Percentiles rank a stretch among this genome's conserved stretches.
These are phyloP conservation scores for Gallinago media DNA, from an alignment of 2,113 vertebrate species.

Conservation along the genomic window DNA sequence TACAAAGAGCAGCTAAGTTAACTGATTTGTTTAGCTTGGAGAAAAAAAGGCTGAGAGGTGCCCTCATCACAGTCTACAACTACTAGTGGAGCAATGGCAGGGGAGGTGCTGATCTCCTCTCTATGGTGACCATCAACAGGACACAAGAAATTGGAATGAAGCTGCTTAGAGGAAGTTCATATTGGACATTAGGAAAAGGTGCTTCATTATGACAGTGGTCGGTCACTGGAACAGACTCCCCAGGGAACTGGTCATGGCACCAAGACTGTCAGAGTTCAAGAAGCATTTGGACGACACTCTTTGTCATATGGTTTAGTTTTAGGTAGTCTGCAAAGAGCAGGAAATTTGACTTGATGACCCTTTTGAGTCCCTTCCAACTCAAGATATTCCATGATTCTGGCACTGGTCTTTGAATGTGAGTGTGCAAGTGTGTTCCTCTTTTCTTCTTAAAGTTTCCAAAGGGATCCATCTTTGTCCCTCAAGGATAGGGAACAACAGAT, in stretches of 20 bases:
- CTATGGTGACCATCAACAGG: neutral
- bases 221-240: neutral
- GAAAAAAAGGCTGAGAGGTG: neutral
- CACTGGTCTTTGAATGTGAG: neutral
- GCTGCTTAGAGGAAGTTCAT: neutral
- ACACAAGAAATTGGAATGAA: neutral
- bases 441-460: neutral
- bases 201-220: neutral
- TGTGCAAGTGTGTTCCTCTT: neutral
- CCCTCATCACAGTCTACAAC: neutral
- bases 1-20: neutral
- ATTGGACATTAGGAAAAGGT: neutral
- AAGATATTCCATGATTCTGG: neutral
- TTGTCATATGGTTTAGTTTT: neutral
- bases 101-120: neutral
- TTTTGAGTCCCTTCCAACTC: neutral
- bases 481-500: neutral
- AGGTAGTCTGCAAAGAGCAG: neutral
- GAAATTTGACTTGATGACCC: neutral
- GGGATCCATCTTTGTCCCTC: neutral
- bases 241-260: neutral
- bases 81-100: rapidly evolving
- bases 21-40: neutral
- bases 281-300: rapidly evolving
- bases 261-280: neutral